Evolutionary conservation across 2,113 vertebrate genomes (phyloP), one percentile per base, ranked within the genome.

Genomic region (Eurypyga helias): DNA sequence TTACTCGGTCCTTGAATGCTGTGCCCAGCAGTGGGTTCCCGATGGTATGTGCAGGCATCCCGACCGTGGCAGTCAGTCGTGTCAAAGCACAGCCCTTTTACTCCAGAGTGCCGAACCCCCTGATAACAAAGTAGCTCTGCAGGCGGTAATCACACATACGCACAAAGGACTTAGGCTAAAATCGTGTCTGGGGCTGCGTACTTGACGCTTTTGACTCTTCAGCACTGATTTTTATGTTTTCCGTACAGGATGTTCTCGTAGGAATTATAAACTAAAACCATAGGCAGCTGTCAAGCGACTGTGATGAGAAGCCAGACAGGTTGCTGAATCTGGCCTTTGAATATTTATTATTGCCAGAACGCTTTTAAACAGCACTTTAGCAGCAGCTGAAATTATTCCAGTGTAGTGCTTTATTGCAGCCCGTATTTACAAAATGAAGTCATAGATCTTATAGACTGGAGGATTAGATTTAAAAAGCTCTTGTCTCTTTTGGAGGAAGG

Each of bases 321-420:
- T 67, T 96, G 82, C 87, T 95, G 90, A 87, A 83, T 94, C 31
- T 89, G 72, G 61, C 43, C 62, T 84, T 92, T 91, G 78, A 66
- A 33, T 87, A 80, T 92, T 90, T 84, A 71, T 66, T 91, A 76
- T 60, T 79, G 81, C 70, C 69, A 43, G 61, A 61, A 86, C 93
- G 79, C 85, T 83, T 95, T 95, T 91, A 95, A 95, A 93, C 38
- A 90, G 84, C 81, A 83, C 90, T 94, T 94, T 43, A 92, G 70
- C 61, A 85, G 81, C 61, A 79, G 49, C 4, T 93, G 95, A 97
- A 96, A 76, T 70, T 85, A 93, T 83, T 96, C 91, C 83, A 94
- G 11, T 62, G 31, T 48, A 87, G 49, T 45, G n/a, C 80, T 92
- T 79, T 73, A 91, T 20, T 54, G 62, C 46, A 72, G 69, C 23